Evolutionary conservation across 1,140 invertebrate species (phyloP).

Genomic region (Archivesica marissinica): DNA sequence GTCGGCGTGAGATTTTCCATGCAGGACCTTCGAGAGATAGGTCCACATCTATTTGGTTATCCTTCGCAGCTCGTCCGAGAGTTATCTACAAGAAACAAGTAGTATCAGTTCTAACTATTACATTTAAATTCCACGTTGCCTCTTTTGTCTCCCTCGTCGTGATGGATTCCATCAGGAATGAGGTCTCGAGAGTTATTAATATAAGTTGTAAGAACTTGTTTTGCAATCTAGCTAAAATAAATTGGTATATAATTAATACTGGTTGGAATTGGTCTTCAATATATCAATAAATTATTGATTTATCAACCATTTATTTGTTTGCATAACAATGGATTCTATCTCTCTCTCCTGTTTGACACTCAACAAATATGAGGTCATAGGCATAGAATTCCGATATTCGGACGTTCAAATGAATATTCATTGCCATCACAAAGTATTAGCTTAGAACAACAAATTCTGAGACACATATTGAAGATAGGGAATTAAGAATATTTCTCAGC

Average conservation of each 20-base stretch:
- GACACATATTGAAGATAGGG: too few relatives aligned
- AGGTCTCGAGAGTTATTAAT: not conserved
- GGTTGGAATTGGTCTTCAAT: too few relatives aligned
- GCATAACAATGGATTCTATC: too few relatives aligned
- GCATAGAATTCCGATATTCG: not conserved
- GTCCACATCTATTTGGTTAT: slow-evolving; percentile 97
- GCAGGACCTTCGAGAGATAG: slow-evolving; percentile 93
- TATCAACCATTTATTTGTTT: too few relatives aligned
- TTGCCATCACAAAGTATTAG: too few relatives aligned
- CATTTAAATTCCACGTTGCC: not conserved
- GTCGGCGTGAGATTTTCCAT: slow-evolving; percentile 86
- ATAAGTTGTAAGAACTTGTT: not conserved
- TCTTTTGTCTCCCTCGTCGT: not conserved
- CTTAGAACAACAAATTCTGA: too few relatives aligned
- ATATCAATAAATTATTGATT: too few relatives aligned
- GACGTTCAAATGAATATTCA: not conserved
- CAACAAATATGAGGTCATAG: not conserved
- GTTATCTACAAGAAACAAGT: slow-evolving; percentile 89
- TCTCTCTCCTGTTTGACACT: too few relatives aligned
- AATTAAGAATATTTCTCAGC: too few relatives aligned
- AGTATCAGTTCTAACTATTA: not conserved
- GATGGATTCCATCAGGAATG: not conserved
- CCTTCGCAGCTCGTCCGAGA: slow-evolving; percentile 94
- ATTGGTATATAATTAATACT: not conserved
- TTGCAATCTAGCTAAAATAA: not conserved